A percentile compares a stretch with the other conserved stretches of the same genome.
Evolutionary conservation across 2,888 invertebrate species (phyloP).

Genomic region (Polylopha cassiicola): DNA sequence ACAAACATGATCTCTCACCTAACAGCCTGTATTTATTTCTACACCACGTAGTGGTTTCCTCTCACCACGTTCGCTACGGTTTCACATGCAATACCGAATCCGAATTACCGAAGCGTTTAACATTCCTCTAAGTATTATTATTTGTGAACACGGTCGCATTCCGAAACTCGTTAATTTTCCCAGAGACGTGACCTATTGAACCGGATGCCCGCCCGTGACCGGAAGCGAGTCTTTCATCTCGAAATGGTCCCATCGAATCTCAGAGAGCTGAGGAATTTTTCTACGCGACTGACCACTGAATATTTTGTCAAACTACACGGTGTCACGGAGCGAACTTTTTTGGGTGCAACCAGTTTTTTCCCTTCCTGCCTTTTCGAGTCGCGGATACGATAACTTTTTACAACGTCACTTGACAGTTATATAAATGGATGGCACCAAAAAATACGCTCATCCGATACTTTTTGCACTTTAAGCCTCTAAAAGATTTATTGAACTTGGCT

Average conservation of each 20-base stretch:
- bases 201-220: slow-evolving; percentile 67
- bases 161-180: slow-evolving; percentile 20
- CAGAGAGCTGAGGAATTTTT: slow-evolving; percentile 64
- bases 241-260: slow-evolving; percentile 68
- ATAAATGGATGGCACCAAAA: slow-evolving; percentile 11
- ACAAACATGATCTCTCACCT: no score
- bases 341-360: slow-evolving; percentile 40
- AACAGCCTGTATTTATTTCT: no score
- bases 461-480: slow-evolving; percentile 4
- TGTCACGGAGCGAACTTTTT: slow-evolving; percentile 63
- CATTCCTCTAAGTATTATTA: slow-evolving; percentile 15
- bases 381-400: slow-evolving; percentile 21
- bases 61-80: no score
- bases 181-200: slow-evolving; percentile 34
- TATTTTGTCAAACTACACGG: slow-evolving; percentile 58
- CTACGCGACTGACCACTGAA: slow-evolving; percentile 63
- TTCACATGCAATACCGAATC: no score
- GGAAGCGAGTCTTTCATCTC: slow-evolving; percentile 69
- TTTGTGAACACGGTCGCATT: slow-evolving; percentile 19
- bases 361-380: slow-evolving; percentile 19
- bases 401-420: slow-evolving; percentile 16
- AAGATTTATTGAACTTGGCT: background rate
- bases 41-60: no score
- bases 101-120: slow-evolving; percentile 15
- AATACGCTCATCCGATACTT: slow-evolving; percentile 3